Percentiles rank a stretch among this genome's conserved stretches.
phyloP scores from a whole-genome alignment of 2,888 invertebrate species.

The Coecobrya sp. region DNA sequence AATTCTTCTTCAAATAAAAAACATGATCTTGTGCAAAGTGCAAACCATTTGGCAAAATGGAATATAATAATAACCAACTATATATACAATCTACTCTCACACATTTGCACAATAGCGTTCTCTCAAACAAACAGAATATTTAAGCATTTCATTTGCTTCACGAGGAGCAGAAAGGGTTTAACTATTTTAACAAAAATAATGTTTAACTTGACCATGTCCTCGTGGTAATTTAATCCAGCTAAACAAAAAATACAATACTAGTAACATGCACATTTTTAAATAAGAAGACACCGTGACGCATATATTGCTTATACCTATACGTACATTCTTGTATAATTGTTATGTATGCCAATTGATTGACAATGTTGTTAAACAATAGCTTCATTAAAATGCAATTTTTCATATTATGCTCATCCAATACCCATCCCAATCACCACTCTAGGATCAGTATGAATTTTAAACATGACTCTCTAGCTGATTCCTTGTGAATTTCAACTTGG shows the following conservation, averaged over 20 bases:
- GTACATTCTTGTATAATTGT: neutral
- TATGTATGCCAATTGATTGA: conserved; percentile 63
- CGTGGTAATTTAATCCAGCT: conserved; percentile 7
- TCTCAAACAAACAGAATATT: neutral
- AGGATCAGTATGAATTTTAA: conserved; percentile 15
- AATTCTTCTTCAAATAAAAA: conserved; percentile 32
- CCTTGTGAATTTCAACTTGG: conserved; percentile 15
- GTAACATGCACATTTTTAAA: neutral
- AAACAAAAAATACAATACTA: conserved; percentile 3
- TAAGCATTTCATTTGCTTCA: neutral
- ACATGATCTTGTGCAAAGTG: neutral
- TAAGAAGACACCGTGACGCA: neutral
- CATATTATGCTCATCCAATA: neutral
- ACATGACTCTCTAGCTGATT: neutral
- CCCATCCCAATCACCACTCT: neutral
- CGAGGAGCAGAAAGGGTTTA: neutral
- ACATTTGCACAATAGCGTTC: no score
- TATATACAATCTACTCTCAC: neutral
- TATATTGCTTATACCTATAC: neutral
- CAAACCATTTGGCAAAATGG: neutral
- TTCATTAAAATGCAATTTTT: conserved; percentile 73
- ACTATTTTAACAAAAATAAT: neutral
- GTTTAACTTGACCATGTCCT: conserved; percentile 47
- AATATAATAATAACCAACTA: neutral
- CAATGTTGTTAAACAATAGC: conserved; percentile 71